phyloP scores from a whole-genome alignment of 2,113 vertebrate genomes.

The Xiphias gladius region DNA sequence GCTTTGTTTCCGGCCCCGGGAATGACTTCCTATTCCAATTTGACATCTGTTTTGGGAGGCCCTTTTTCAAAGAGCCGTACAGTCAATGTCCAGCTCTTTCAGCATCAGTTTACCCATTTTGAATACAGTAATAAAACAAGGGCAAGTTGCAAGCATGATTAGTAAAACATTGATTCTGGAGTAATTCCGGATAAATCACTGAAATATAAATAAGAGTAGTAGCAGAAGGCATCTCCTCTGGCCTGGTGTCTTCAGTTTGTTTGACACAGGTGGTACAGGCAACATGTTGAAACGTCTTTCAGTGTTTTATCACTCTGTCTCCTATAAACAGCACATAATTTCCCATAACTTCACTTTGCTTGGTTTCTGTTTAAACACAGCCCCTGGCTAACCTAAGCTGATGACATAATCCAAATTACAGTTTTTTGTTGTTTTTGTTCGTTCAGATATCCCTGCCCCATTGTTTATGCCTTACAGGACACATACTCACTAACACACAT shows the following conservation, averaged over 20 bases:
- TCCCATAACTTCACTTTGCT: constrained; percentile 52
- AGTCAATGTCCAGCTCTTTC: neutral
- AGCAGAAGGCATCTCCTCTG: constrained; percentile 1
- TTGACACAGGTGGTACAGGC: constrained; percentile 28
- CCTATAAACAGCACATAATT: constrained; percentile 52
- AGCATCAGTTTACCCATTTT: neutral
- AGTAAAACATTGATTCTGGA: neutral
- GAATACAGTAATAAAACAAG: constrained; percentile 6
- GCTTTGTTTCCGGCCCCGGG: constrained; percentile 13
- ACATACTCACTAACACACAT: constrained; percentile 29
- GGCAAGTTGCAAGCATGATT: neutral
- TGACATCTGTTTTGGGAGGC: constrained; percentile 42
- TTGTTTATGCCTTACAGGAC: constrained; percentile 35
- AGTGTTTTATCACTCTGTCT: constrained; percentile 42
- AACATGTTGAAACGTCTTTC: constrained; percentile 37
- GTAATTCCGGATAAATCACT: neutral
- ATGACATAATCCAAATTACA: constrained; percentile 56
- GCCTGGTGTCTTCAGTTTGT: constrained; percentile 19
- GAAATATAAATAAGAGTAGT: constrained; percentile 2
- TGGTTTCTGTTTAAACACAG: constrained; percentile 57
- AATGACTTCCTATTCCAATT: constrained; percentile 40
- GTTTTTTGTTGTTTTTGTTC: constrained; percentile 33
- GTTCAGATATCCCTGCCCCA: constrained; percentile 1
- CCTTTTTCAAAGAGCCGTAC: neutral
- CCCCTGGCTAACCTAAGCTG: constrained; percentile 43